Evolutionary conservation across 2,888 invertebrate genomes (phyloP), one percentile per base, ranked within the genome.

Genomic region (Polydrusus pterygomalis): DNA sequence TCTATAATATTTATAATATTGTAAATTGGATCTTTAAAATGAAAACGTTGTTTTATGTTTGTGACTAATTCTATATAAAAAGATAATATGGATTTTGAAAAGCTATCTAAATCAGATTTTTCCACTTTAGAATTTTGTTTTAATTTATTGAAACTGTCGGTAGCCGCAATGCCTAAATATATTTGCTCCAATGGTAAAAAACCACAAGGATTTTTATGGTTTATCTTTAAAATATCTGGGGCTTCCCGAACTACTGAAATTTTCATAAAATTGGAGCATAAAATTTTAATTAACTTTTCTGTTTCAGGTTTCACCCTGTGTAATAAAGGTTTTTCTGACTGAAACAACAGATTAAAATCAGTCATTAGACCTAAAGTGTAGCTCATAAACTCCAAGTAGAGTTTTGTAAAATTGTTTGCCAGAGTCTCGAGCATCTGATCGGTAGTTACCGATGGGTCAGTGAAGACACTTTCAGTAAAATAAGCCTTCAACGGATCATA

Each of bases 291-390:
- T n/a, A 63, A 9, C 2, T 45, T 63, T 20, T 10, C 13, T 2
- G 18, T 47, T 20, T 45, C 63, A 11, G 63, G 63, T 25, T 63
- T 60, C 11, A 60, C n/a, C 17, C 17, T 60, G 9, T 60, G 10
- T 2, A 60, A 17, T 2, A 40, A n/a, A 8, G 60, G 60, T 9
- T 7, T 17, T 17, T 60, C 40, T 11, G 60, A 60, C 25, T 63
- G 63, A 45, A 63, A 63, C 1, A 45, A 1, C 11, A 20, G 25
- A 13, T 63, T 63, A 47, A 63, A 25, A 3, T 63, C 25, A n/a
- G 56, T 81, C 51, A 70, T 83, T 82, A 20, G 77, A 72, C 49
- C 49, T n/a, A n/a, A n/a, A n/a, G n/a, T n/a, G n/a, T n/a, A n/a
- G n/a, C n/a, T n/a, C n/a, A n/a, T 49, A 30, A 49, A 49, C 49